These are phyloP conservation scores for Cricetomys ansorgei DNA, from an alignment of 2,113 vertebrate genomes.

Conservation along the genomic window DNA sequence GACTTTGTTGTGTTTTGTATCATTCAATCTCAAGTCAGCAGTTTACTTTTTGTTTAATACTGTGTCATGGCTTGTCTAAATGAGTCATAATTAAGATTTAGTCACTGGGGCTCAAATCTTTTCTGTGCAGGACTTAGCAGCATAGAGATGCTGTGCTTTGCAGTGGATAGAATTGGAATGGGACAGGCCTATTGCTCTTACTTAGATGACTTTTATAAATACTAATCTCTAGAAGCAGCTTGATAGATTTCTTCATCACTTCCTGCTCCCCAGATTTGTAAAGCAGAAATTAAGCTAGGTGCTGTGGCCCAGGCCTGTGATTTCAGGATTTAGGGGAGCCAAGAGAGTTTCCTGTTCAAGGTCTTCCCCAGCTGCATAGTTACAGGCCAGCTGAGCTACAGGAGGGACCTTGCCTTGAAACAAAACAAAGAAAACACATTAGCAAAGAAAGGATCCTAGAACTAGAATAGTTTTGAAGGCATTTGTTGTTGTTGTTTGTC, in stretches of 20 bases:
- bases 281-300: neutral
- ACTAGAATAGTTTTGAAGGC: neutral
- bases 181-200: neutral
- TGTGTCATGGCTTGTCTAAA: constrained; percentile 83
- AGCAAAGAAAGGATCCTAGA: neutral
- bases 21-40: constrained; percentile 78
- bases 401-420: neutral
- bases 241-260: constrained; percentile 10
- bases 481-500: constrained; percentile 13
- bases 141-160: constrained; percentile 16
- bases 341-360: neutral
- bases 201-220: constrained; percentile 6
- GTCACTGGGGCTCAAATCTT: constrained; percentile 74
- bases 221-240: neutral
- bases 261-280: neutral
- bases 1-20: constrained; percentile 71
- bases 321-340: neutral
- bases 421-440: neutral
- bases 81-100: constrained; percentile 85
- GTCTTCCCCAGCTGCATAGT: neutral
- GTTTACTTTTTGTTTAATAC: constrained; percentile 68
- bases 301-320: too few relatives aligned
- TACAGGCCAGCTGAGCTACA: neutral
- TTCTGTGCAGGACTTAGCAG: constrained; percentile 80
- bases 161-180: neutral